Conservation (phyloP, 2,113 vertebrate genomes). For the Grammomys surdaster region DNA sequence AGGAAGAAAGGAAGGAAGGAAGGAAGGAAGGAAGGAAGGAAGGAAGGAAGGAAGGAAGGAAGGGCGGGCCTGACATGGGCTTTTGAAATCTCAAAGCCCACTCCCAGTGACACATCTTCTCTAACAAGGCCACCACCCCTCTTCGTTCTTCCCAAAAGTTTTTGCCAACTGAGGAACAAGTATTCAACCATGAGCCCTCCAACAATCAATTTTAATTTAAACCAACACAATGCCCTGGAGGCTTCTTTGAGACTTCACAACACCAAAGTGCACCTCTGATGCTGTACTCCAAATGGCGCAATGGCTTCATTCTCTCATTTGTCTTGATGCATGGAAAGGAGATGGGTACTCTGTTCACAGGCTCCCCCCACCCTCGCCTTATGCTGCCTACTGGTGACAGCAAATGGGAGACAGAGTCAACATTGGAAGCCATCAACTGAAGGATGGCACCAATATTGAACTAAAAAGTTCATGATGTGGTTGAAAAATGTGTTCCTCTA, state of each 20-base stretch:
- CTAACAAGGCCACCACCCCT: background rate
- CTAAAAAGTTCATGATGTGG: background rate
- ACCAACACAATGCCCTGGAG: background rate
- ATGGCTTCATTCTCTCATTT: background rate
- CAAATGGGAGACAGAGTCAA: background rate
- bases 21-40: too few relatives aligned
- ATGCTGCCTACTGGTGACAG: background rate
- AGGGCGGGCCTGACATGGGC: background rate
- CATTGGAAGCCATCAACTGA: background rate
- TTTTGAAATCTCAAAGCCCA: background rate
- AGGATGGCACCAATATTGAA: background rate
- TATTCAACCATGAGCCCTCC: too few relatives aligned
- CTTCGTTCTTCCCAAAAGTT: background rate
- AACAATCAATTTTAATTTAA: background rate
- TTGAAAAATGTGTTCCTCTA: background rate
- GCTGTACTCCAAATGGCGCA: background rate
- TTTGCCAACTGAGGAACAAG: background rate
- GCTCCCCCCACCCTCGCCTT: background rate
- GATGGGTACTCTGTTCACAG: background rate
- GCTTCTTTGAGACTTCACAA: background rate
- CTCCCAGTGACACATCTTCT: background rate
- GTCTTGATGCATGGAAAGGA: background rate
- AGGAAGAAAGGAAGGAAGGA: background rate
- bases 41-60: too few relatives aligned
- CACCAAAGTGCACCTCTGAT: background rate